Conservation (phyloP, 2,797 vertebrate species). For the Esox masquinongy region DNA sequence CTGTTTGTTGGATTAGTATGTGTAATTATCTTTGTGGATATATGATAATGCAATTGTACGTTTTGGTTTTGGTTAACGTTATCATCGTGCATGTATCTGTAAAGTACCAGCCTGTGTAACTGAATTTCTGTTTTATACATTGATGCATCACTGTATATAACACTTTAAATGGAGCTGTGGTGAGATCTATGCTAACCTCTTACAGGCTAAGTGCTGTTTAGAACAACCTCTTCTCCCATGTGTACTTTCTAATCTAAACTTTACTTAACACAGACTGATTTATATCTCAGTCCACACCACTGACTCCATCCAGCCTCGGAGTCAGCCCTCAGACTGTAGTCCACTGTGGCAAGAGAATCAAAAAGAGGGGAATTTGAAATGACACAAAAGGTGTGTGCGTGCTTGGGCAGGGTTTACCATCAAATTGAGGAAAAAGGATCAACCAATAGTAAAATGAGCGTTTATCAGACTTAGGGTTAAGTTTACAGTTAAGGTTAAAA, state of each 20-base stretch:
- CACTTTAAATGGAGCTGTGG: not conserved
- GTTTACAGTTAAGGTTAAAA: no score
- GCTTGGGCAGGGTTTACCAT: not conserved
- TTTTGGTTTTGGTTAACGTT: not conserved
- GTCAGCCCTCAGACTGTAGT: conserved; percentile 26
- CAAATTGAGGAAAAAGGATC: no score
- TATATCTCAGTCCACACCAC: conserved; percentile 43
- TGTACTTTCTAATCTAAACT: conserved; percentile 28
- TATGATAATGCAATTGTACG: not conserved
- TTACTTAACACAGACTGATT: conserved; percentile 27
- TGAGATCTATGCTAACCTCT: conserved; percentile 32
- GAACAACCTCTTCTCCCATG: conserved; percentile 29
- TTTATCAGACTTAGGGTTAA: no score
- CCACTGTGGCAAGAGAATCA: conserved; percentile 37
- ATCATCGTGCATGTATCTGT: not conserved
- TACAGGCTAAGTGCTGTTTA: conserved; percentile 45
- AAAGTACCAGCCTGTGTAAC: not conserved
- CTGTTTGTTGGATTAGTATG: not conserved
- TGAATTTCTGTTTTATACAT: not conserved
- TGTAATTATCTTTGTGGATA: not conserved
- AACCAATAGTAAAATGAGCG: no score
- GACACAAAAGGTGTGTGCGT: not conserved
- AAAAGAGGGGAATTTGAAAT: not conserved
- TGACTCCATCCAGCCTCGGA: conserved; percentile 27
- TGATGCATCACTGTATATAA: not conserved